Evolutionary conservation across 2,888 invertebrate species (phyloP).

Genomic region (Habrosyne pyritoides): DNA sequence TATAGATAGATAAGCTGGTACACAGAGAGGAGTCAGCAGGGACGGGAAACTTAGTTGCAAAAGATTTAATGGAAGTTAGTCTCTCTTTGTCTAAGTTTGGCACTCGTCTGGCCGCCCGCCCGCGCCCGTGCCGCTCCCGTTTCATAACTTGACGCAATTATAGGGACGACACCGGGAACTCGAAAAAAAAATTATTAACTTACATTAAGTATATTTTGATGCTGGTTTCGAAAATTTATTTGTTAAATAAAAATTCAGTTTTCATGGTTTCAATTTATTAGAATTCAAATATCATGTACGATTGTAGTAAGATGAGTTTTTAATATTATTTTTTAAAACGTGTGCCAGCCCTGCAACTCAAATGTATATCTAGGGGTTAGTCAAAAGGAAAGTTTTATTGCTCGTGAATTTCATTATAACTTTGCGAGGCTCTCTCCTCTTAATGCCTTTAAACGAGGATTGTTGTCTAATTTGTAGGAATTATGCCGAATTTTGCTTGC

Average conservation of each 20-base stretch:
- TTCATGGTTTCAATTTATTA: neutral
- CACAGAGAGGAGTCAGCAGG: conserved; percentile 61
- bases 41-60: conserved; percentile 74
- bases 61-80: conserved; percentile 82
- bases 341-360: conserved; percentile 56
- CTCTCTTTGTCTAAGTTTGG: conserved; percentile 79
- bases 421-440: conserved; percentile 69
- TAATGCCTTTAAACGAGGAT: conserved; percentile 77
- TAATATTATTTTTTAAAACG: neutral
- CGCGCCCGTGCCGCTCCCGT: conserved; percentile 52
- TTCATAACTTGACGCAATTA: conserved; percentile 60
- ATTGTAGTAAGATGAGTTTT: neutral
- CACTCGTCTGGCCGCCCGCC: conserved; percentile 68
- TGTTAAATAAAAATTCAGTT: neutral
- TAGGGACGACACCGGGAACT: conserved; percentile 48
- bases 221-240: neutral
- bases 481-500: conserved; percentile 63
- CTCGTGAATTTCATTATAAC: conserved; percentile 83
- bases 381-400: conserved; percentile 82
- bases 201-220: neutral
- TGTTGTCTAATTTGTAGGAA: conserved; percentile 79
- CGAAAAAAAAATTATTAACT: neutral
- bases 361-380: conserved; percentile 79
- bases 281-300: neutral
- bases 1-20: conserved; percentile 31